phyloP scores from a whole-genome alignment of 2,797 vertebrate genomes.

The Sebastes wilsoni region DNA sequence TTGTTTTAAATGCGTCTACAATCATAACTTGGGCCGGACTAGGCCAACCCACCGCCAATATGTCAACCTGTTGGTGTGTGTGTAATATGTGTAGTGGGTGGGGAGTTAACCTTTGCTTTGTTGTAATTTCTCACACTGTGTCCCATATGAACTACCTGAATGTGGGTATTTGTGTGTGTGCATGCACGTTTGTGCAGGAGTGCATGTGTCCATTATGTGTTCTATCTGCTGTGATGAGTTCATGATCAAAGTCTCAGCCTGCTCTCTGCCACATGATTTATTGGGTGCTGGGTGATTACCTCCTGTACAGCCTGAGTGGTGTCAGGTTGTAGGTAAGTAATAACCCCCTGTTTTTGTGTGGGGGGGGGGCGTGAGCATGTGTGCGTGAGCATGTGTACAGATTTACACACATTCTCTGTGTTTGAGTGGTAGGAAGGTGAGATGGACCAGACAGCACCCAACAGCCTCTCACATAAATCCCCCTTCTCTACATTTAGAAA shows the following conservation, averaged over 20 bases:
- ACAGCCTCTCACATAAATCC: conserved; percentile 13
- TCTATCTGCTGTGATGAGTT: conserved; percentile 37
- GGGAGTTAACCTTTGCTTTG: neutral
- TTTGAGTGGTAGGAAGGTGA: conserved; percentile 2
- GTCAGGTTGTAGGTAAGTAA: conserved; percentile 29
- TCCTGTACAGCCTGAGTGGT: conserved; percentile 12
- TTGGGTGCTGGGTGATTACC: conserved; percentile 39
- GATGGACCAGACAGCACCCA: conserved; percentile 7
- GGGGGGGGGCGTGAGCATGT: neutral
- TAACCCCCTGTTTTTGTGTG: conserved; percentile 25
- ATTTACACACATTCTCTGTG: conserved; percentile 7
- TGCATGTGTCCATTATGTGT: conserved; percentile 10
- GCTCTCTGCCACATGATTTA: conserved; percentile 47
- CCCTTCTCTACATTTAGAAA: conserved; percentile 20
- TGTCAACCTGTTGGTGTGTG: neutral
- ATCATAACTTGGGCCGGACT: neutral
- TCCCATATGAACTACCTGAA: neutral
- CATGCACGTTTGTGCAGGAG: neutral
- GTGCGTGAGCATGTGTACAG: neutral
- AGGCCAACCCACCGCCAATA: neutral
- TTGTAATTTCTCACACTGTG: conserved; percentile 5
- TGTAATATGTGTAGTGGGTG: neutral
- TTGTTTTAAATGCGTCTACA: conserved; percentile 36
- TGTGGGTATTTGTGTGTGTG: neutral
- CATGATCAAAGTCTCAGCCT: conserved; percentile 48